Base-by-base conservation (phyloP, 1,140 invertebrate genomes). In the Cotesia glomerata region DNA sequence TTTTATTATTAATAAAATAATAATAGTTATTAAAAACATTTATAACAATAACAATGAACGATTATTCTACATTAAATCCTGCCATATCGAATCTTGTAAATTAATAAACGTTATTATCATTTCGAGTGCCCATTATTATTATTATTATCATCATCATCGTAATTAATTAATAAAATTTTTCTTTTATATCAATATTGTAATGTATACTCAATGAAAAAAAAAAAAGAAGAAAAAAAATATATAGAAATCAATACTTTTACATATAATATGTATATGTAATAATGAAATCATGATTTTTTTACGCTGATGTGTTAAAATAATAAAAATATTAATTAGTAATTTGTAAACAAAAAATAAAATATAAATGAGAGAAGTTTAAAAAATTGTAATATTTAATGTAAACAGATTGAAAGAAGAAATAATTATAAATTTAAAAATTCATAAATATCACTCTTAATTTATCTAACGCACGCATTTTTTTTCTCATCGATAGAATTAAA, bases 61-160 rank as follows among this genome's bases (percentile, higher is more conserved):
- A 80, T 81, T 78, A 81, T 82, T 81, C 81, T 76, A 45, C 5
- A 83, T 83, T 82, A 81, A 83, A 81, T 77, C 80, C 74, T 83
- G 81, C 81, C 81, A 84, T 82, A 80, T 45, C 5, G 39, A 45
- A 45, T 45, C 39, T 45, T 45, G 39, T 45, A 45, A 45, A 45
- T 45, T 45, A 45, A 77, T 72, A 5, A 45, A 64, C 8, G 36
- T 64, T 64, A 36, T 45, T 9, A 45, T 45, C 5, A 64, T 64
- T 14, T 14, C 16, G 39, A 45, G 39, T 45, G 39, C 39, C 39
- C 39, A 45, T 45, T 39, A 8, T 39, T 45, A 45, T 8, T 45
- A 7, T 8, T 45, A 7, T 45, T 9, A 45, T 45, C 11, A 45
- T 11, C 11, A 45, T 45, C 11, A 11, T 45, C 39, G 39, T 45